Percentiles rank a stretch among this genome's conserved stretches.
phyloP scores from a whole-genome alignment of 2,888 invertebrate species.

The Muscina levida region DNA sequence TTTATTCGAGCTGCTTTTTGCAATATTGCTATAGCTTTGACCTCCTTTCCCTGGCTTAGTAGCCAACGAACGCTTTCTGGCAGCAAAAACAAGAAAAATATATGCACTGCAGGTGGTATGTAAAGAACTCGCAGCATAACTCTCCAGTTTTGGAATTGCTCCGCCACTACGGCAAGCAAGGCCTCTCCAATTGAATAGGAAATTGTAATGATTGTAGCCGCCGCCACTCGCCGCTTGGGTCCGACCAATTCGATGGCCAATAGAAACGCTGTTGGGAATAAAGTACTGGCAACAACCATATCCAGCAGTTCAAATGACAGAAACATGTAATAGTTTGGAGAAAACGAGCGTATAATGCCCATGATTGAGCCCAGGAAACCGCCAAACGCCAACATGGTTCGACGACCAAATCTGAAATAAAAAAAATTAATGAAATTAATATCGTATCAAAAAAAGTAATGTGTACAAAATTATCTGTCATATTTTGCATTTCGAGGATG shows the following conservation, averaged over 20 bases:
- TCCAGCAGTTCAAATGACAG: slow-evolving; percentile 86
- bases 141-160: slow-evolving; percentile 86
- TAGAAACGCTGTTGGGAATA: slow-evolving; percentile 87
- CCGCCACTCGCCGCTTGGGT: slow-evolving; percentile 86
- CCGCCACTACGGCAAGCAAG: slow-evolving; percentile 85
- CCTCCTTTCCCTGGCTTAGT: slow-evolving; percentile 82
- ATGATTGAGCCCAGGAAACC: slow-evolving; percentile 83
- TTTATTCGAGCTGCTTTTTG: slow-evolving; percentile 84
- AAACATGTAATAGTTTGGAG: slow-evolving; percentile 86
- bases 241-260: slow-evolving; percentile 89
- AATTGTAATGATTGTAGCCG: slow-evolving; percentile 85
- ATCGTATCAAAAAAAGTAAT: too few species aligned
- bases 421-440: not conserved
- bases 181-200: slow-evolving; percentile 87
- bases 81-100: slow-evolving; percentile 84
- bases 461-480: too few species aligned
- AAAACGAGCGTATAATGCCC: slow-evolving; percentile 86
- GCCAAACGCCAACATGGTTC: slow-evolving; percentile 82
- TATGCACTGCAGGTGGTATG: slow-evolving; percentile 84
- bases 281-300: slow-evolving; percentile 85
- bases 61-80: slow-evolving; percentile 90
- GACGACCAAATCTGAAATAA: slow-evolving; percentile 81
- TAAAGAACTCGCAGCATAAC: slow-evolving; percentile 84
- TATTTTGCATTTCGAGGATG: too few species aligned
- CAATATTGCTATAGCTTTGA: slow-evolving; percentile 82